Conservation (phyloP, 2,888 invertebrate genomes). For the Bellardia bayeri region DNA sequence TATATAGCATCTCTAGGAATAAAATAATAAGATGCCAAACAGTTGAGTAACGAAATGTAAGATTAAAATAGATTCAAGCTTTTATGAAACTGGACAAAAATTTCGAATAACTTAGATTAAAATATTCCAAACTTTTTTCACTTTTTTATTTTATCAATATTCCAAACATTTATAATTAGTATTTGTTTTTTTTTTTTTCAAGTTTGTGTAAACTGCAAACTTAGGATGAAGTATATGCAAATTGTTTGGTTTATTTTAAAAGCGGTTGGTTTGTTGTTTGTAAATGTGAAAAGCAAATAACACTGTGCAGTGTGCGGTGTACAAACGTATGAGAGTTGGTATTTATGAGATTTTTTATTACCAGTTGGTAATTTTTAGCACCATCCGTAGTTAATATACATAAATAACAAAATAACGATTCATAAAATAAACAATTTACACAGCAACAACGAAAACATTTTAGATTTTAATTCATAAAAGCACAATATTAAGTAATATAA, state of each 20-base stretch:
- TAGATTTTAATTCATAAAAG: not conserved
- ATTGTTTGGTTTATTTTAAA: not conserved
- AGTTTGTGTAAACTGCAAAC: not conserved
- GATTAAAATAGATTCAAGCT: too few species aligned
- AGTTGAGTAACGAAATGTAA: too few species aligned
- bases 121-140: not conserved
- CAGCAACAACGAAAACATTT: slow-evolving; percentile 19
- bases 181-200: not conserved
- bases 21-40: too few species aligned
- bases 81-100: too few species aligned
- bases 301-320: not conserved
- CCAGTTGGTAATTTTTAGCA: slow-evolving; percentile 56
- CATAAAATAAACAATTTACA: slow-evolving; percentile 50
- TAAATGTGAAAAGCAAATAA: not conserved
- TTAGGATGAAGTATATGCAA: not conserved
- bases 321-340: not conserved
- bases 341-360: slow-evolving; percentile 64
- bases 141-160: too few species aligned
- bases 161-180: not conserved
- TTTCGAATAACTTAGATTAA: not conserved
- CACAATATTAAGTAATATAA: not conserved
- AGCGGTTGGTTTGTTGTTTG: slow-evolving; percentile 10
- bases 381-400: slow-evolving; percentile 44
- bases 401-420: slow-evolving; percentile 65
- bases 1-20: too few species aligned